Evolutionary conservation across 2,797 vertebrate genomes (phyloP).

Genomic region (Danio choprae): DNA sequence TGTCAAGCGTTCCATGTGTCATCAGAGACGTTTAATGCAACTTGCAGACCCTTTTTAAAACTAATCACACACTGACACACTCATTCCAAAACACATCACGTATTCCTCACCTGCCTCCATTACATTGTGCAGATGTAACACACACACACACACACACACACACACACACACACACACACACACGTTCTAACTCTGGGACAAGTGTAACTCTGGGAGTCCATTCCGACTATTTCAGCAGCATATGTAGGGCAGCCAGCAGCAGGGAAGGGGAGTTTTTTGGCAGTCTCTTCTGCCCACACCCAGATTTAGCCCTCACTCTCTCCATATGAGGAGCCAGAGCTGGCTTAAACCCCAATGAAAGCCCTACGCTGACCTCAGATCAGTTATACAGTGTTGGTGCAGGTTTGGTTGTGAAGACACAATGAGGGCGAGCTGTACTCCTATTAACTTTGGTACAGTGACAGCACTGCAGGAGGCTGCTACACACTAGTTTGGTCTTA

Average conservation of each 20-base stretch:
- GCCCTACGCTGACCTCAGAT: conserved; percentile 28
- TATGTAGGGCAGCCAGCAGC: conserved; percentile 56
- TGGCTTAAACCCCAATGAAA: conserved; percentile 25
- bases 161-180: conserved; percentile 2
- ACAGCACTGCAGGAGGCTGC: neutral
- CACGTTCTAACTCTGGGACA: no score
- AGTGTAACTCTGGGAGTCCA: conserved; percentile 18
- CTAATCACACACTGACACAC: conserved; percentile 15
- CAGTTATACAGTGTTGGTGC: conserved; percentile 5
- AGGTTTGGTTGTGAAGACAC: conserved; percentile 1
- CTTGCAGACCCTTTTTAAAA: conserved; percentile 4
- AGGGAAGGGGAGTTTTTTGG: conserved; percentile 35
- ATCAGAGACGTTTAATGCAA: conserved; percentile 24
- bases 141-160: neutral
- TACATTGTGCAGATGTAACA: neutral
- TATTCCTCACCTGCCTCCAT: conserved; percentile 29
- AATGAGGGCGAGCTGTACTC: conserved; percentile 17
- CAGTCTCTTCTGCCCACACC: conserved; percentile 28
- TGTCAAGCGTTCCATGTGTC: neutral
- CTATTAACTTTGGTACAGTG: conserved; percentile 13
- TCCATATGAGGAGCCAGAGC: conserved; percentile 47
- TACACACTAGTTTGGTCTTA: neutral
- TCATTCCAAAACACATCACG: conserved; percentile 2
- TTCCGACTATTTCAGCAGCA: conserved; percentile 33
- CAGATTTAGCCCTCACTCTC: conserved; percentile 50